Evolutionary conservation across 2,888 invertebrate genomes (phyloP), one percentile per base, ranked within the genome.

Genomic region (Drosophila neotestacea): DNA sequence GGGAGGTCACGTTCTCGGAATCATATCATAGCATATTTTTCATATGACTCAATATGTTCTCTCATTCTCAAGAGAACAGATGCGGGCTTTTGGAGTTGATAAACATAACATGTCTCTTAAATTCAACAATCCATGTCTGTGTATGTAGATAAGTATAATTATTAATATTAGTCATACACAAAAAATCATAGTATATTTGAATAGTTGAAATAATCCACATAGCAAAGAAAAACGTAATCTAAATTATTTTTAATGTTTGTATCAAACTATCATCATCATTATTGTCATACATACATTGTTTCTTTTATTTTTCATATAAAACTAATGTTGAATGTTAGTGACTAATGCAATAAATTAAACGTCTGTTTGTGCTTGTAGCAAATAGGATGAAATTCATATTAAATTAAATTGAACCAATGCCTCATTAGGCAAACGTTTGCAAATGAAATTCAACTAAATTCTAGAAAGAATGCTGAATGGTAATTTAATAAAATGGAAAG

Each of bases 1-100:
- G 6, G 34, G 46, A 52, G 70, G 70, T 58, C 60, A 73, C 30
- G 56, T 70, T 36, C 62, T 68, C 46, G 42, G 28, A 74, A 61
- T 70, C 30, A 36, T 62, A 41, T 11, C 44, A 55, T 51, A 59
- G 55, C 47, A 76, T 59, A 56, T 58, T 72, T 54, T 38, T 54
- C 30, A 67, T 54, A 44, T 67, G 66, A 67, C 62, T 67, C 66
- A 67, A 66, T 61, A 28, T 47, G 22, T 22, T 22, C 22, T 44
- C 42, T 48, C 32, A 42, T 22, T 11, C 44, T 44, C 44, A 61
- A 28, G 55, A 42, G 55, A 55, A 42, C 27, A 36, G 61, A 52
- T 61, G 54, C 61, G 54, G 42, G 52, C 27, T 55, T 62, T 62
- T 22, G 22, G 22, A 22, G 22, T 22, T 22, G 30, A 36, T 50